A percentile compares a stretch with the other conserved stretches of the same genome.
phyloP scores from a whole-genome alignment of 2,888 invertebrate species.

The Harpagoxenus sublaevis region DNA sequence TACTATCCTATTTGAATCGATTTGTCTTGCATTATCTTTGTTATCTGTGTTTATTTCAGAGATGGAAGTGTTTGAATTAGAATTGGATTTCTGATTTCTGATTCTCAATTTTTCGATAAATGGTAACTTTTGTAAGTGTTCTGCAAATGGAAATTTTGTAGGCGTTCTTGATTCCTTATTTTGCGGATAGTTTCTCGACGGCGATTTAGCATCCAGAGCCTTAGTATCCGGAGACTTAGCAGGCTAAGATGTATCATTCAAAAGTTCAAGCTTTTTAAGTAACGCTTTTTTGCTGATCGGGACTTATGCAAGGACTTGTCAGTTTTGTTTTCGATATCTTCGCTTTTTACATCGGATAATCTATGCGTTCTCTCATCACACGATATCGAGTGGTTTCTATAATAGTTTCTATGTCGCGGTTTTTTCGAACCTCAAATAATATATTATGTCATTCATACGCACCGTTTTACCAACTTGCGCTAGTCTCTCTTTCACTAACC shows the following conservation, averaged over 20 bases:
- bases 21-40: neutral
- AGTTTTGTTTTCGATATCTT: neutral
- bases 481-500: constrained; percentile 78
- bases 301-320: neutral
- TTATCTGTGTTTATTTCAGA: neutral
- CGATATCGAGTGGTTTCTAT: neutral
- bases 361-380: neutral
- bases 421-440: constrained; percentile 47
- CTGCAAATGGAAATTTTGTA: neutral
- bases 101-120: neutral
- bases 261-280: neutral
- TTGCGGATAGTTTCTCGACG: neutral
- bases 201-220: neutral
- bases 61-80: neutral
- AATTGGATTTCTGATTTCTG: neutral
- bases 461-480: constrained; percentile 81
- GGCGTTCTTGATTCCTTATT: neutral
- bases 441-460: constrained; percentile 77
- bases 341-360: constrained; percentile 7
- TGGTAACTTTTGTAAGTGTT: too few species aligned
- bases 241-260: neutral
- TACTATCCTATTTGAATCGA: neutral
- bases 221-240: neutral
- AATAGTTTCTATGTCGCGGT: too few species aligned
- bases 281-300: neutral